Evolutionary conservation across 1,140 invertebrate genomes (phyloP), one percentile per base, ranked within the genome.

Genomic region (Drosophila mauritiana): DNA sequence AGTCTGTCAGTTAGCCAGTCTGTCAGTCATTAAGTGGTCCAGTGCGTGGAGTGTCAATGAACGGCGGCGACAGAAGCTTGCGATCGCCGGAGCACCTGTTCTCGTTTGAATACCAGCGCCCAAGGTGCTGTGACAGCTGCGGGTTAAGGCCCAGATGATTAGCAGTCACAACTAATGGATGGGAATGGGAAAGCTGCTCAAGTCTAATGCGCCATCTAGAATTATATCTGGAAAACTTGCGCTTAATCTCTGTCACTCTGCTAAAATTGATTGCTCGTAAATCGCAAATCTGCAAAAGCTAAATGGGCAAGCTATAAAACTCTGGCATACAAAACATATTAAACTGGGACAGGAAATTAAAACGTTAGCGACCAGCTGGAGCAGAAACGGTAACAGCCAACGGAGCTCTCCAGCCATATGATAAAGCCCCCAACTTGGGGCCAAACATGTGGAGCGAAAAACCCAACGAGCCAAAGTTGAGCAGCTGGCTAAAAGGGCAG

Each of bases 301-400:
- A 54, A 69, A 54, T 54, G 61, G 61, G 27, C 11, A 6, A 36
- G 54, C 74, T 31, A 77, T 76, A 59, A 58, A 57, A 58, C 31
- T 37, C 40, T 20, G 42, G 56, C 36, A 67, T 34, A 76, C 43
- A 69, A 64, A 63, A 58, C 54, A 43, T 58, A 67, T 48, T 54
- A 76, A 78, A 78, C 59, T 78, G 68, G 61, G 77, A 69, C 80
- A 82, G 80, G 80, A 82, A 82, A 82, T 83, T 78, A 59, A 83
- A 82, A 64, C 64, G 61, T 78, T 82, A 77, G 73, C 55, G 13
- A 51, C 52, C 65, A 70, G 67, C 63, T 75, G 72, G 73, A 75
- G 59, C 57, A 74, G 70, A 75, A 75, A 56, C 61, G 62, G 72
- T 57, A 75, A 42, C 51, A 63, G 57, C 40, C 40, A 48, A 72